Conservation (phyloP, 2,888 invertebrate genomes). For the Euproctis similis region DNA sequence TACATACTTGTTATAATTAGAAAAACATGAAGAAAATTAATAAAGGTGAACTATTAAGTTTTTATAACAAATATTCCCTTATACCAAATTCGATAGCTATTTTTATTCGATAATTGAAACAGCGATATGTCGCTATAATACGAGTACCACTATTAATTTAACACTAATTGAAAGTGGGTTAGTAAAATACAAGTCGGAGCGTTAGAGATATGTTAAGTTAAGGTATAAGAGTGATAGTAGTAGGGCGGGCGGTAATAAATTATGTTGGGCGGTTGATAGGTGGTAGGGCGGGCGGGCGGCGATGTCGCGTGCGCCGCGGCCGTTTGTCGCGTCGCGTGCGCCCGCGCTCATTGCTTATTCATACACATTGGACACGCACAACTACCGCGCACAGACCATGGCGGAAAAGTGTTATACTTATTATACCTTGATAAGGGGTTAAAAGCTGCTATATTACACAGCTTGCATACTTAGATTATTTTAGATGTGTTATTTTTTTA, state of each 20-base stretch:
- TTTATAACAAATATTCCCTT: too few relatives aligned
- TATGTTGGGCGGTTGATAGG: conserved; percentile 43
- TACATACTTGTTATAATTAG: too few relatives aligned
- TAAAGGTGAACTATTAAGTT: too few relatives aligned
- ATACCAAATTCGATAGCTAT: too few relatives aligned
- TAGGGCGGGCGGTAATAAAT: conserved; percentile 56
- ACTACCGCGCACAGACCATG: conserved; percentile 21
- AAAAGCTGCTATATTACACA: conserved; percentile 26
- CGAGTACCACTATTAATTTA: too few relatives aligned
- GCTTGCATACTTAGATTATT: conserved; percentile 20
- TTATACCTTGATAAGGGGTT: conserved; percentile 23
- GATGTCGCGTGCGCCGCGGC: conserved; percentile 60
- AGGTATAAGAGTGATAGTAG: conserved; percentile 58
- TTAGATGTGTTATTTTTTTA: too few relatives aligned
- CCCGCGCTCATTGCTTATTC: conserved; percentile 73
- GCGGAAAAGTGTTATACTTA: conserved; percentile 21
- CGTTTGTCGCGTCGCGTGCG: conserved; percentile 66
- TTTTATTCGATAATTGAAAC: too few relatives aligned
- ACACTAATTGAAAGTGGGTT: too few relatives aligned
- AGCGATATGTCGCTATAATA: too few relatives aligned
- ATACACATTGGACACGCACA: conserved; percentile 59
- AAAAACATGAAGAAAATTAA: too few relatives aligned
- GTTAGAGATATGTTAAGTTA: conserved; percentile 39
- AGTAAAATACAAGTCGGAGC: too few relatives aligned
- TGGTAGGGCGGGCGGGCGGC: conserved; percentile 42